Percentiles rank a stretch among this genome's conserved stretches.
Evolutionary conservation across 1,140 invertebrate species (phyloP).

Genomic region (Meteorus sp.): DNA sequence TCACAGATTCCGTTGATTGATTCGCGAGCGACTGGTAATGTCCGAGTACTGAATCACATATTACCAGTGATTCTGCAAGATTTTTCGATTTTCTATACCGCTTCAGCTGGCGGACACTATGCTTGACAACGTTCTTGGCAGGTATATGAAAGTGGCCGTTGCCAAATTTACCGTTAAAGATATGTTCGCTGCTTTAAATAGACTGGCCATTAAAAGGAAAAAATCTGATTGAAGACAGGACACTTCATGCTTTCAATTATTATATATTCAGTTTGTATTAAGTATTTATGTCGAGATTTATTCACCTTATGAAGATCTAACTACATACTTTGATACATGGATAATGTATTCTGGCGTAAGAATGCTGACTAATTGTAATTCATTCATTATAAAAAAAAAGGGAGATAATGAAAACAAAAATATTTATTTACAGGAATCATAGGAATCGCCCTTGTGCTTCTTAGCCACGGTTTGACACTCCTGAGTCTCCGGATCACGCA

Average conservation of each 20-base stretch:
- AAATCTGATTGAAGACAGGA: neutral
- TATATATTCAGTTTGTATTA: neutral
- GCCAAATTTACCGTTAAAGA: neutral
- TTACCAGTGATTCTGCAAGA: neutral
- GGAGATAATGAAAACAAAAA: slow-evolving; percentile 41
- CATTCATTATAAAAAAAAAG: slow-evolving; percentile 31
- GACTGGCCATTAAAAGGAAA: neutral
- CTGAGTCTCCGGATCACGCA: slow-evolving; percentile 41
- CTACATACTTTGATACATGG: slow-evolving; percentile 49
- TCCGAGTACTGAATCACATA: neutral
- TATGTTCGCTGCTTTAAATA: neutral
- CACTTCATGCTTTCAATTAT: neutral
- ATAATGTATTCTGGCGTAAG: slow-evolving; percentile 37
- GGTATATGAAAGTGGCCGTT: neutral
- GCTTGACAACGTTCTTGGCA: neutral
- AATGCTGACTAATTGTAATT: slow-evolving; percentile 39
- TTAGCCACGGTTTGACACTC: slow-evolving; percentile 45
- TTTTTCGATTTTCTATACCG: neutral
- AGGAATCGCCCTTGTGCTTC: slow-evolving; percentile 51
- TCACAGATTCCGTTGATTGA: slow-evolving; percentile 2
- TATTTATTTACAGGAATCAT: slow-evolving; percentile 59
- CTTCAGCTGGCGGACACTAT: neutral
- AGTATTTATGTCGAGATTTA: slow-evolving; percentile 27
- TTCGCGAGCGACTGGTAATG: neutral
- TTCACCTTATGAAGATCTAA: slow-evolving; percentile 39